These are phyloP conservation scores for Tanypteryx hageni DNA, from an alignment of 2,888 invertebrate genomes.

Conservation along the genomic window DNA sequence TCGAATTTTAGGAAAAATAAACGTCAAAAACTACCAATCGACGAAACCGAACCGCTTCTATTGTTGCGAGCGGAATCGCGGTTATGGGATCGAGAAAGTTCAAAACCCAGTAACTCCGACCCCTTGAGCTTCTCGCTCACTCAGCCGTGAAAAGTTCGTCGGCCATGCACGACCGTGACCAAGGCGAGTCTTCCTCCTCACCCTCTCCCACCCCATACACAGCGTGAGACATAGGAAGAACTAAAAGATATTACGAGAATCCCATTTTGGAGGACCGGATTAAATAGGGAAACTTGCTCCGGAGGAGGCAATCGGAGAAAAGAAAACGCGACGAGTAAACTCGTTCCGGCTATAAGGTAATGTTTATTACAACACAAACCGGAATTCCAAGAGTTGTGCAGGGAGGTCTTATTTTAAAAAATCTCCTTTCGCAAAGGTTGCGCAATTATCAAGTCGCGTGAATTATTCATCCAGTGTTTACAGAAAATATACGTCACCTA, in stretches of 20 bases:
- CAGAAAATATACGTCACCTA: no score
- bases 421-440: no score
- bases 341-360: no score
- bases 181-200: not conserved
- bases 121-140: not conserved
- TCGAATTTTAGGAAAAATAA: no score
- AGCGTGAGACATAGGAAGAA: not conserved
- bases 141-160: conserved; percentile 10
- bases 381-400: not conserved
- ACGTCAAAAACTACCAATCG: no score
- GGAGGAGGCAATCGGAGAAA: not conserved
- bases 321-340: not conserved
- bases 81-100: conserved; percentile 27
- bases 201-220: not conserved
- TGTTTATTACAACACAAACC: not conserved
- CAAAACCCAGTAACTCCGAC: conserved; percentile 34
- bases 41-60: not conserved
- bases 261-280: not conserved
- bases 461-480: no score
- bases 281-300: not conserved
- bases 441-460: no score
- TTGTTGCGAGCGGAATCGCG: not conserved
- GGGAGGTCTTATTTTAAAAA: not conserved
- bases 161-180: conserved; percentile 41
- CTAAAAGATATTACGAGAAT: not conserved